These are phyloP conservation scores for Gorsachius magnificus DNA, from an alignment of 2,797 vertebrate genomes.

Conservation along the genomic window DNA sequence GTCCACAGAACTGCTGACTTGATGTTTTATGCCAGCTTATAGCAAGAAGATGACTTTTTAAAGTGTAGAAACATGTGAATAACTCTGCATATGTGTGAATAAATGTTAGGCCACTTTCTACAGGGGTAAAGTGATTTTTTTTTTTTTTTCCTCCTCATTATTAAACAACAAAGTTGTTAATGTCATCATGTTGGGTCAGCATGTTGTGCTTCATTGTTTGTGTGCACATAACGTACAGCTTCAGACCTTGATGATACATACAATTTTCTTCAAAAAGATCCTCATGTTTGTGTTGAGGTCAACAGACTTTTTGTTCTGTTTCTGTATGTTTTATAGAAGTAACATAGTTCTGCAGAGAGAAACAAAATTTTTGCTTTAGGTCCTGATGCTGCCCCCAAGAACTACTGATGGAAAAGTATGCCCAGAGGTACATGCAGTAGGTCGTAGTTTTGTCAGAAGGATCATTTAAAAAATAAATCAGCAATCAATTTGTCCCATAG, in stretches of 20 bases:
- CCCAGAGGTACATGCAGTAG: neutral
- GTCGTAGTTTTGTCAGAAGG: neutral
- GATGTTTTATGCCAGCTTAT: neutral
- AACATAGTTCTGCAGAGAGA: no score
- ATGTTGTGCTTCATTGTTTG: neutral
- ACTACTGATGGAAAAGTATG: neutral
- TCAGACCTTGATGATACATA: neutral
- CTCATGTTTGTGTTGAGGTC: neutral
- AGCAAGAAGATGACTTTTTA: neutral
- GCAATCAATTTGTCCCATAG: neutral
- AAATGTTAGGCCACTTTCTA: neutral
- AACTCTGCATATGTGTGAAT: neutral
- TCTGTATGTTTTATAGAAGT: neutral
- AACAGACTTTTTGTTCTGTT: neutral
- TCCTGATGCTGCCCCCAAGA: neutral
- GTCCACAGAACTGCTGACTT: neutral
- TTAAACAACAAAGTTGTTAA: neutral
- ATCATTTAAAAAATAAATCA: neutral
- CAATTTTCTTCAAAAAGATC: neutral
- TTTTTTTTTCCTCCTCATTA: neutral
- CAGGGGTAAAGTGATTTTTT: neutral
- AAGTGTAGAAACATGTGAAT: neutral
- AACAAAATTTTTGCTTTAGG: no score
- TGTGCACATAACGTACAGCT: neutral
- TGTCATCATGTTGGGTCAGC: neutral